These are phyloP conservation scores for Rhynchonycteris naso DNA, from an alignment of 2,797 vertebrate species.

Conservation along the genomic window DNA sequence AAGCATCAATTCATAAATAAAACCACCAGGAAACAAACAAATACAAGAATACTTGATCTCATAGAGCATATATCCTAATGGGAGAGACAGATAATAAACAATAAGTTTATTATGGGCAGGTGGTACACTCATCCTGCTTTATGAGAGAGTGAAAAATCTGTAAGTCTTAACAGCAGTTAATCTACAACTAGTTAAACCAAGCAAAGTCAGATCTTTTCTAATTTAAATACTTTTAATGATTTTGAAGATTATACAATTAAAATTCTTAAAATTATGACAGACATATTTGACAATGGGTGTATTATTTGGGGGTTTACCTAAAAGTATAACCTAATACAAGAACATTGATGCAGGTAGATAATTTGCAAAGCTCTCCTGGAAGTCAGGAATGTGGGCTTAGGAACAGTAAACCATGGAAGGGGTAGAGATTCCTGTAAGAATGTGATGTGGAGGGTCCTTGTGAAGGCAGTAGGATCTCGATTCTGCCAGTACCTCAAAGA, in stretches of 20 bases:
- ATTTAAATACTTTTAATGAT: too few relatives aligned
- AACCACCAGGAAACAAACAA: neutral
- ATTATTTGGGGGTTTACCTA: neutral
- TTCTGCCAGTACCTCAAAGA: neutral
- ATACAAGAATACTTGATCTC: neutral
- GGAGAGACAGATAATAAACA: neutral
- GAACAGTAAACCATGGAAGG: neutral
- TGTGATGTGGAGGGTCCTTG: neutral
- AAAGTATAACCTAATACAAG: neutral
- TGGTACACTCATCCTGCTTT: neutral
- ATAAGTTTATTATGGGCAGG: neutral
- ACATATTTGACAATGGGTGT: neutral
- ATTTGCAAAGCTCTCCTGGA: neutral
- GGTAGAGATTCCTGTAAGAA: neutral
- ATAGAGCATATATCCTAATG: neutral
- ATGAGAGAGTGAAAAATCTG: too few relatives aligned
- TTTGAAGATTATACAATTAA: too few relatives aligned
- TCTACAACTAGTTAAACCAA: too few relatives aligned
- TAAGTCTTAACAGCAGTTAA: too few relatives aligned
- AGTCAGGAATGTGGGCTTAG: neutral
- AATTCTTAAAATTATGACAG: too few relatives aligned
- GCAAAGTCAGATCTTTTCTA: too few relatives aligned
- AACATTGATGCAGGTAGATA: neutral
- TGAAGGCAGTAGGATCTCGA: neutral
- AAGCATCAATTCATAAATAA: neutral